phyloP scores from a whole-genome alignment of 2,888 invertebrate genomes.

The Unio delphinus region DNA sequence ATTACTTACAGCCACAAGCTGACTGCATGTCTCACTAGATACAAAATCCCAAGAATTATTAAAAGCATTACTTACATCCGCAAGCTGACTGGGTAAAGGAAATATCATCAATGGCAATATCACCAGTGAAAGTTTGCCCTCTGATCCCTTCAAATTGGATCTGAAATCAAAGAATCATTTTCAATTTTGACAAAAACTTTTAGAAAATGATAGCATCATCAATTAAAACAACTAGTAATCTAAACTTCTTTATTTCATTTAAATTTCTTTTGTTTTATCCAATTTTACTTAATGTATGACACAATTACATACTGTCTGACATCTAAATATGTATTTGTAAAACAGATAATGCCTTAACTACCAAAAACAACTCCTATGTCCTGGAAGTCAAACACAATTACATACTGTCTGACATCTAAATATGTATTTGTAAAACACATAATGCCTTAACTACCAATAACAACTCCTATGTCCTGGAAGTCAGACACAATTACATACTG shows the following conservation, averaged over 20 bases:
- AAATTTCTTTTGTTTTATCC: neutral
- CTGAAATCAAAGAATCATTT: slow-evolving; percentile 1
- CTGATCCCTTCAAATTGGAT: slow-evolving; percentile 43
- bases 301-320: neutral
- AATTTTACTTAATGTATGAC: neutral
- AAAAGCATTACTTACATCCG: slow-evolving; percentile 39
- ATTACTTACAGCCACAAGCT: no score
- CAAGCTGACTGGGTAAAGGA: slow-evolving; percentile 38
- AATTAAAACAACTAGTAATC: slow-evolving; percentile 1
- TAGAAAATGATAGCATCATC: neutral
- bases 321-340: no score
- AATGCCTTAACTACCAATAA: no score
- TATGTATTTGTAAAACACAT: no score
- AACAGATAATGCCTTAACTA: no score
- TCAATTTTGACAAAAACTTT: neutral
- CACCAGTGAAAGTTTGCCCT: slow-evolving; percentile 42
- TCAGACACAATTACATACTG: no score
- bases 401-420: neutral
- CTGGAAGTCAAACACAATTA: no score
- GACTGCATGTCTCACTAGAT: no score
- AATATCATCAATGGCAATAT: slow-evolving; percentile 60
- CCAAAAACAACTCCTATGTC: no score
- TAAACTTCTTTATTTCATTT: neutral
- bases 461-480: no score
- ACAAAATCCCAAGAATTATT: no score